A percentile compares a stretch with the other conserved stretches of the same genome.
These are phyloP conservation scores for Prionailurus viverrinus DNA, from an alignment of 2,113 vertebrate genomes.

Conservation along the genomic window DNA sequence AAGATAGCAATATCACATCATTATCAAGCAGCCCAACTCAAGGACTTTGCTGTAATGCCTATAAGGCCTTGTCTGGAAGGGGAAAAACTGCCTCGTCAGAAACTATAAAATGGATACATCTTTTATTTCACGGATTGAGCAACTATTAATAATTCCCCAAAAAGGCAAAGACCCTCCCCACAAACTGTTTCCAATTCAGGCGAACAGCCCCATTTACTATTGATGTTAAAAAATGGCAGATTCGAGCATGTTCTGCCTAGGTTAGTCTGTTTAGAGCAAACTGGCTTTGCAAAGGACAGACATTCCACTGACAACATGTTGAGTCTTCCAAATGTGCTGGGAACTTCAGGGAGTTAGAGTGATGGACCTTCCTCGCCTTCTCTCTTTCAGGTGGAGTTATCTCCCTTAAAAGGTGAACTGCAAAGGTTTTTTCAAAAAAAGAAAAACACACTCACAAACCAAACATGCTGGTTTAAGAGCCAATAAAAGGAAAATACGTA, in stretches of 20 bases:
- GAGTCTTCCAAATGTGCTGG: conserved; percentile 83
- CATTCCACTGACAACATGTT: conserved; percentile 84
- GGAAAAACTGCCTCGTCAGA: conserved; percentile 52
- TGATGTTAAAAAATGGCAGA: conserved; percentile 82
- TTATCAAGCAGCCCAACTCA: conserved; percentile 64
- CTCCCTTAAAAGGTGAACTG: conserved; percentile 84
- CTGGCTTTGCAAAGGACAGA: conserved; percentile 83
- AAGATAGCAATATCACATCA: conserved; percentile 19
- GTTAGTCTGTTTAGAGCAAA: conserved; percentile 84
- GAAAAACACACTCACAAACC: conserved; percentile 84
- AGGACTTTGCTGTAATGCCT: conserved; percentile 62
- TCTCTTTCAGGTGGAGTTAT: conserved; percentile 82
- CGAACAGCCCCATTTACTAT: conserved; percentile 74
- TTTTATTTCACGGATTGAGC: conserved; percentile 75
- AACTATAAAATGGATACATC: conserved; percentile 50
- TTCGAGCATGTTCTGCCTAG: conserved; percentile 78
- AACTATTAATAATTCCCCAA: conserved; percentile 80
- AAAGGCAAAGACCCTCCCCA: conserved; percentile 76
- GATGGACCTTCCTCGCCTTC: conserved; percentile 78
- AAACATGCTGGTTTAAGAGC: conserved; percentile 82
- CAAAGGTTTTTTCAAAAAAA: conserved; percentile 83
- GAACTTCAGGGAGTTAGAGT: conserved; percentile 81
- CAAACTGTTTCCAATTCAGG: conserved; percentile 77
- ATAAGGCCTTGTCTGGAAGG: conserved; percentile 23
- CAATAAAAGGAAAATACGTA: conserved; percentile 77